phyloP scores from a whole-genome alignment of 1,140 invertebrate genomes.

The Hetaerina americana region DNA sequence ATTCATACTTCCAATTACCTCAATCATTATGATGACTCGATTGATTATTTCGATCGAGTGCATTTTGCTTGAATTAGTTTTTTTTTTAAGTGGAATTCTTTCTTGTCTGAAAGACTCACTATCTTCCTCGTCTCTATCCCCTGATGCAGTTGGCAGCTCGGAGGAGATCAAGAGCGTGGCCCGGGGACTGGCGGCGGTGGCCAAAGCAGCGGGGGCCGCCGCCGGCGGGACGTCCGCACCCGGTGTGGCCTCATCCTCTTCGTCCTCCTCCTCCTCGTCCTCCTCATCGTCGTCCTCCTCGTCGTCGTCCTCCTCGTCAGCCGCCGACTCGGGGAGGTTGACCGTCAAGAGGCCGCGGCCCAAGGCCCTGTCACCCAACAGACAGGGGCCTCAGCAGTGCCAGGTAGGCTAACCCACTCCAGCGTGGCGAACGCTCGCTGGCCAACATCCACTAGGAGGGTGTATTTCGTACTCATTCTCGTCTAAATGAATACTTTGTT shows the following conservation, averaged over 20 bases:
- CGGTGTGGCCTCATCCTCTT: not conserved
- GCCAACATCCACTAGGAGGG: no score
- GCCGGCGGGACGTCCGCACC: not conserved
- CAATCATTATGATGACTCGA: no score
- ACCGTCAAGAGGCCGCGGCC: conserved; percentile 51
- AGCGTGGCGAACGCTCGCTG: no score
- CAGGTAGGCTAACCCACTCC: no score
- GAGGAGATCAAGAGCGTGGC: not conserved
- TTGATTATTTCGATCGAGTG: no score
- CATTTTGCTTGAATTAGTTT: no score
- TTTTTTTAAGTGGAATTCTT: no score
- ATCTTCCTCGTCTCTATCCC: not conserved
- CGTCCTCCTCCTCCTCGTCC: not conserved
- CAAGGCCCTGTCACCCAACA: conserved; percentile 60
- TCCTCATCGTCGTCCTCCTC: not conserved
- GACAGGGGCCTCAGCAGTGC: conserved; percentile 66
- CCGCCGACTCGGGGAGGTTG: conserved; percentile 30
- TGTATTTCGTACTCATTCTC: no score
- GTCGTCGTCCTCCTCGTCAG: conserved; percentile 17
- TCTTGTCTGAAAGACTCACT: no score
- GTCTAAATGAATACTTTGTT: no score
- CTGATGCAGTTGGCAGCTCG: not conserved
- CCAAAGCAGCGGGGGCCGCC: not conserved
- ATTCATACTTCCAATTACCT: no score
- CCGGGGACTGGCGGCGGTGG: not conserved